These are phyloP conservation scores for Meta bourneti DNA, from an alignment of 2,888 invertebrate genomes.

Conservation along the genomic window DNA sequence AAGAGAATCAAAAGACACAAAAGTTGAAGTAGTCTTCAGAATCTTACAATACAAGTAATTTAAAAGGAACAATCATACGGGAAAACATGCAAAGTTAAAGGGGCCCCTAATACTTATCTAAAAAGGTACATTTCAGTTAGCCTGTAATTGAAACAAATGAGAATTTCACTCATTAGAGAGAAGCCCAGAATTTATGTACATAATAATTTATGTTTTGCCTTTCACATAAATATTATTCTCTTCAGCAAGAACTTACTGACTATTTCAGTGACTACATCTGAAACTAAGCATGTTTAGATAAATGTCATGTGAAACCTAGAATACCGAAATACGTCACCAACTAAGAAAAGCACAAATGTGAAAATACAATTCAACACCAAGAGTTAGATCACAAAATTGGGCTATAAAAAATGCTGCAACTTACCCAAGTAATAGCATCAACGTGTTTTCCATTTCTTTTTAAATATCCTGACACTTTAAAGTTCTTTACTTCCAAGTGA, in stretches of 20 bases:
- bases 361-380: slow-evolving; percentile 60
- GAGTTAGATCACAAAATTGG: slow-evolving; percentile 65
- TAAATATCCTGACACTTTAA: slow-evolving; percentile 73
- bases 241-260: not conserved
- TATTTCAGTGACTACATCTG: slow-evolving; percentile 9
- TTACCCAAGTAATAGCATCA: slow-evolving; percentile 71
- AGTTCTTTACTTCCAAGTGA: slow-evolving; percentile 69
- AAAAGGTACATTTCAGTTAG: not conserved
- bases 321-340: slow-evolving; percentile 10
- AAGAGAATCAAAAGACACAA: slow-evolving; percentile 73
- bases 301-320: slow-evolving; percentile 3
- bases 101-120: slow-evolving; percentile 9
- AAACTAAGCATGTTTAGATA: slow-evolving; percentile 27
- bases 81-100: slow-evolving; percentile 50
- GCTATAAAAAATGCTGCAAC: slow-evolving; percentile 72
- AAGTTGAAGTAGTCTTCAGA: slow-evolving; percentile 60
- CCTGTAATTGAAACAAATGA: not conserved
- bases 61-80: slow-evolving; percentile 30
- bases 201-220: not conserved
- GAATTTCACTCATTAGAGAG: too few relatives aligned
- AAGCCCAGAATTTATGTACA: not conserved
- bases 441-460: slow-evolving; percentile 61
- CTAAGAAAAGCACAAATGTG: slow-evolving; percentile 32
- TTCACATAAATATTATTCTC: not conserved
- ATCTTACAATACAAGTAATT: slow-evolving; percentile 43